Base-by-base conservation (phyloP, 53 echinoderm and acorn worm species). In the Luidia sarsii region DNA sequence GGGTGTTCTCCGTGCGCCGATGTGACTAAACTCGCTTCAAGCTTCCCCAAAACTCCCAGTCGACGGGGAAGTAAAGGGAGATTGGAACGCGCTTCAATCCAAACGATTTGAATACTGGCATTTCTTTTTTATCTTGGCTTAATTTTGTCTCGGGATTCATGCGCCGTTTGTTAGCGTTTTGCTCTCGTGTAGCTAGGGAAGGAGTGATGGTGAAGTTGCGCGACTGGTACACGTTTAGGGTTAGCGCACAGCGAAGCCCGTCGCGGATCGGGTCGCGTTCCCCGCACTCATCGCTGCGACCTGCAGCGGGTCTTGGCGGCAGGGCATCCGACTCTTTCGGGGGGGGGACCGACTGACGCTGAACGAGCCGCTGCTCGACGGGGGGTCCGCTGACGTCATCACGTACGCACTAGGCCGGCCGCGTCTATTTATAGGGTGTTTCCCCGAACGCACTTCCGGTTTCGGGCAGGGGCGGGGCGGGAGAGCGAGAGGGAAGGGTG, bases 381-480 rank as follows among this genome's bases (percentile, higher is more conserved):
- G 33, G 29, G n/a, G n/a, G n/a, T n/a, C n/a, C 77, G 59, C 85
- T 91, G 91, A 94, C 94, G 94, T 94, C 94, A 94, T 80, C 88
- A 86, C 71, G 62, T 86, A 94, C 94, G 94, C 86, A 94, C 86
- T 80, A 61, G 59, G 77, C 59, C 68, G 80, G 80, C 74, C 62
- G 82, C 80, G 67, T 91, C 94, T 94, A 94, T 94, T 94, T 91
- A 94, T 94, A 94, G 94, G 94, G 94, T 91, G 91, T 91, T 94
- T 91, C 94, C 94, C 94, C 89, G 91, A 94, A 91, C 89, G 89
- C 83, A 94, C 94, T 94, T 94, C 91, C 94, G 94, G 94, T 94
- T 86, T 68, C 64, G 20, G 79, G 63, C 56, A 19, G n/a, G 51
- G 39, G 81, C 67, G 38, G 45, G 33, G 51, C 67, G 14, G 55